A percentile compares a stretch with the other conserved stretches of the same genome.
These are phyloP conservation scores for Leuciscus idus DNA, from an alignment of 2,113 vertebrate species.

Conservation along the genomic window DNA sequence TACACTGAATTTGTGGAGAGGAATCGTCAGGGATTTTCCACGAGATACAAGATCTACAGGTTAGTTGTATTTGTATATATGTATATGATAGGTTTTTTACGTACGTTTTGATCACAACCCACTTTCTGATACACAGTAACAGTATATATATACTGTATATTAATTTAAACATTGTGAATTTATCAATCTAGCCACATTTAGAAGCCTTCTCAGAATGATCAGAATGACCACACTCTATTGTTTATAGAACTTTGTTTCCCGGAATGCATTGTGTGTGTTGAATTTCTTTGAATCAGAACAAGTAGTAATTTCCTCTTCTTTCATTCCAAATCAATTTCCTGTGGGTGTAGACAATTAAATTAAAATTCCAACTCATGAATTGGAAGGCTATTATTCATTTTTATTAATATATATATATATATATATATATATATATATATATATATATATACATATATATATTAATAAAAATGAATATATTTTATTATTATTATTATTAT, in stretches of 20 bases:
- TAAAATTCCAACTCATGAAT: neutral
- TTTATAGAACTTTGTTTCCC: neutral
- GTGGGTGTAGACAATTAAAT: neutral
- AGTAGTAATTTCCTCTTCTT: neutral
- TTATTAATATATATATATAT: too few species aligned
- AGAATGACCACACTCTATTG: neutral
- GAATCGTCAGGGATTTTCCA: constrained; percentile 96
- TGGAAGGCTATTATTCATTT: neutral
- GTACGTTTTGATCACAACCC: neutral
- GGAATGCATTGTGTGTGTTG: neutral
- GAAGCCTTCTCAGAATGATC: neutral
- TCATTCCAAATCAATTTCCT: neutral
- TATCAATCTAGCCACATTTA: neutral
- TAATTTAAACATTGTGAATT: too few species aligned
- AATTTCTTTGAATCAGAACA: neutral
- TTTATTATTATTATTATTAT: too few species aligned
- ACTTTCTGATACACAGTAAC: too few species aligned
- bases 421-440: too few species aligned
- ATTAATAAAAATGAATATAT: too few species aligned
- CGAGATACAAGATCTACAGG: constrained; percentile 99
- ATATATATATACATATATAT: too few species aligned
- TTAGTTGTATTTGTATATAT: constrained; percentile 69
- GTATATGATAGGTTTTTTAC: neutral
- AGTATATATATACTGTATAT: too few species aligned
- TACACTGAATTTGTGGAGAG: constrained; percentile 98